phyloP scores from a whole-genome alignment of 2,888 invertebrate species.

The Sesia apiformis region DNA sequence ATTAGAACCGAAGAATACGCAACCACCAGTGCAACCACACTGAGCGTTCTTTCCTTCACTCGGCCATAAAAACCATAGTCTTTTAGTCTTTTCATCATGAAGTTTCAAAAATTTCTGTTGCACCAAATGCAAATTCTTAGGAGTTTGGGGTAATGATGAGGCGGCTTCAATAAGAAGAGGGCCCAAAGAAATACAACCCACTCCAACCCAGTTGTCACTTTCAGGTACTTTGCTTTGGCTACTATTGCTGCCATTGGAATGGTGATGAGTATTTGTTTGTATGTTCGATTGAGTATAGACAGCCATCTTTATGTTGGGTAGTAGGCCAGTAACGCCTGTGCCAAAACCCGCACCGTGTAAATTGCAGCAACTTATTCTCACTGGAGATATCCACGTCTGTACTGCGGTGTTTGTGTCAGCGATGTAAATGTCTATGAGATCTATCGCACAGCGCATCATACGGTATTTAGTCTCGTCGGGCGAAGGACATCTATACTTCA shows the following conservation, averaged over 20 bases:
- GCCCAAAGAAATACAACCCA: conserved; percentile 91
- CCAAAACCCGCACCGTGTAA: conserved; percentile 94
- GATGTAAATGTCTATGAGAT: conserved; percentile 91
- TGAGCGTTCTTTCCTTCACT: conserved; percentile 79
- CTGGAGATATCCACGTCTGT: conserved; percentile 91
- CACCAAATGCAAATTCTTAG: conserved; percentile 83
- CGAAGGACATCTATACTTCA: conserved; percentile 85
- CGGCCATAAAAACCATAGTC: conserved; percentile 97
- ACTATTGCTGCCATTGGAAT: conserved; percentile 67
- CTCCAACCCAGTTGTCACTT: conserved; percentile 91
- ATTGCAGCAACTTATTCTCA: conserved; percentile 93
- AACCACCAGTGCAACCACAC: conserved; percentile 97
- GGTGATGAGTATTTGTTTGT: conserved; percentile 67
- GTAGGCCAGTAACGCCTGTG: conserved; percentile 89
- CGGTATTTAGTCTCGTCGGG: conserved; percentile 93
- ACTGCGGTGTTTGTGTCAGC: conserved; percentile 92
- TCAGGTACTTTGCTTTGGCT: conserved; percentile 50
- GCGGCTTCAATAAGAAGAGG: conserved; percentile 93
- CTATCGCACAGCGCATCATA: conserved; percentile 91
- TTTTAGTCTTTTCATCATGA: conserved; percentile 88
- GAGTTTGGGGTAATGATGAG: conserved; percentile 84
- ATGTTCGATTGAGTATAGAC: conserved; percentile 80
- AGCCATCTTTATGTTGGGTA: conserved; percentile 81
- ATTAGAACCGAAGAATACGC: conserved; percentile 94
- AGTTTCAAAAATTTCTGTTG: conserved; percentile 88